Base-by-base conservation (phyloP, 2,888 invertebrate species). In the Copidosoma aretas region DNA sequence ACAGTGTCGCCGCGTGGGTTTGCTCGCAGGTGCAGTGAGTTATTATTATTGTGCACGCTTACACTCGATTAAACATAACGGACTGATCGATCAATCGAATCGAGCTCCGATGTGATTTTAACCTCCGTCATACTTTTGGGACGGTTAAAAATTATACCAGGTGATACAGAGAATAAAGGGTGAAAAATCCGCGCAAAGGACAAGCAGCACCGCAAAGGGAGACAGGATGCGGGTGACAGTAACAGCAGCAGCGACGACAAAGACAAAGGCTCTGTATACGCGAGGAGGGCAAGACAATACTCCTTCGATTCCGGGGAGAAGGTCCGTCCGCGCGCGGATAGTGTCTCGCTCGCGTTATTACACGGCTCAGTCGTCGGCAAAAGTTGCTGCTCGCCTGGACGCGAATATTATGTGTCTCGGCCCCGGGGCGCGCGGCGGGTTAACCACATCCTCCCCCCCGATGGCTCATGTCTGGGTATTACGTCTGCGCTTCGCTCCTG, bases 371-470 rank as follows among this genome's bases (percentile, higher is more conserved):
- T 46, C 59, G 46, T 32, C 8, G n/a, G n/a, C n/a, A n/a, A n/a
- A n/a, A n/a, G n/a, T n/a, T n/a, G n/a, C n/a, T n/a, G n/a, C n/a
- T n/a, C n/a, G 43, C 43, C 12, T 12, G 43, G n/a, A 21, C 59
- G 51, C 8, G 22, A 10, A 12, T 25, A 75, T 77, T 76, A 77
- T 75, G 71, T 75, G 68, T 77, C 77, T 79, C 78, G 82, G 81
- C 81, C 80, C 54, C 81, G 80, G 83, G 83, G 21, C 24, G 43
- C 63, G 24, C 25, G 21, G 74, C 75, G 76, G 81, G 80, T 82
- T 82, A 79, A 83, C 83, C 83, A 83, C 83, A 83, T 83, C 83
- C 82, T 80, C 70, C 53, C 19, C 12, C 19, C 15, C 46, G 4
- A 15, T n/a, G n/a, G n/a, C n/a, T n/a, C n/a, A n/a, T n/a, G n/a